Evolutionary conservation across 2,113 vertebrate species (phyloP).

Genomic region (Atlantisia rogersi): DNA sequence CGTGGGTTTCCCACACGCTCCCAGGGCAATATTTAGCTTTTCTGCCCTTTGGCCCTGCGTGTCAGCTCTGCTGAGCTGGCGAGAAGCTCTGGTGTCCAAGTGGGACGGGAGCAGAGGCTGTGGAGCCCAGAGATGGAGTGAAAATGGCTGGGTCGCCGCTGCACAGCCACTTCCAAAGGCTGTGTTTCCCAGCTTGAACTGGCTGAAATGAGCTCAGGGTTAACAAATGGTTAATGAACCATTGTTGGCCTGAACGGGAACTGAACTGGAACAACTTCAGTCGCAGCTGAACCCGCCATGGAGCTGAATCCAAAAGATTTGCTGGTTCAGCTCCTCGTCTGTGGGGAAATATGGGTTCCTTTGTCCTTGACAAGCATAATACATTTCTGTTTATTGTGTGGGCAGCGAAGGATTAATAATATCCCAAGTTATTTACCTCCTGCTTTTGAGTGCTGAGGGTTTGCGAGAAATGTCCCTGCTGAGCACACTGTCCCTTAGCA

Average conservation of each 20-base stretch:
- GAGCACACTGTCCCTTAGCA: conserved; percentile 35
- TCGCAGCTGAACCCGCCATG: background rate
- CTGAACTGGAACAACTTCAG: conserved; percentile 50
- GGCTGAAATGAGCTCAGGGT: background rate
- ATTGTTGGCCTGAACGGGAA: background rate
- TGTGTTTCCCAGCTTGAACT: background rate
- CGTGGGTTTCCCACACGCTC: rapidly evolving
- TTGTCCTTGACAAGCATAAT: conserved; percentile 36
- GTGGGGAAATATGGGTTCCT: background rate
- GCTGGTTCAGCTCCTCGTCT: conserved; percentile 45
- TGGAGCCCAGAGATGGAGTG: background rate
- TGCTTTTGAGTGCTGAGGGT: background rate
- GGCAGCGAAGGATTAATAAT: conserved; percentile 26
- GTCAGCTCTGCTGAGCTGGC: background rate
- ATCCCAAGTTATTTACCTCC: conserved; percentile 38
- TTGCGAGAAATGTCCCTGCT: background rate
- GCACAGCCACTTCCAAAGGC: rapidly evolving
- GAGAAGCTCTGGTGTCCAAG: background rate
- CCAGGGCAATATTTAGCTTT: background rate
- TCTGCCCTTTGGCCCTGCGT: background rate
- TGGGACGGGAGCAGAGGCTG: rapidly evolving
- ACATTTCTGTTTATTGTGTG: conserved; percentile 36
- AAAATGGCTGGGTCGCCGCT: background rate
- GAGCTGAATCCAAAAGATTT: conserved; percentile 7
- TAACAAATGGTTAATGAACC: conserved; percentile 45